Base-by-base conservation (phyloP, 2,797 vertebrate genomes). In the Danio choprae region DNA sequence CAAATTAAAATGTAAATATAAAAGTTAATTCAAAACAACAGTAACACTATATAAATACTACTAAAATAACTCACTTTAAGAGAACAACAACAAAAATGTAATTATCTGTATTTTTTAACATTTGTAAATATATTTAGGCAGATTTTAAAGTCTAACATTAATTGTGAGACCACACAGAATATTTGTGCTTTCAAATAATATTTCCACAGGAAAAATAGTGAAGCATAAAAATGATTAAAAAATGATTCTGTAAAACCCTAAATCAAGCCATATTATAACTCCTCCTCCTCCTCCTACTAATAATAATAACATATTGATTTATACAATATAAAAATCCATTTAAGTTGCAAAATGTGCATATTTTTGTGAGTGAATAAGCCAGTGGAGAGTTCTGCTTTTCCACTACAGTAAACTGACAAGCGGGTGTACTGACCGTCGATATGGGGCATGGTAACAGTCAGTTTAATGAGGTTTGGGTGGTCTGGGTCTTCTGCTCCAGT, bases 391-490 rank as follows among this genome's bases (percentile, higher is more conserved):
- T 5, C 12, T 51, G 38, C 40, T 38, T 63, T 43, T 16, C 10
- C 20, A 56, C 8, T 72, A 8, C 18, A 6, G 10, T 43, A 64
- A 40, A 64, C 6, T 43, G n/a, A 18, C 44, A 2, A n/a, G 11
- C 1, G 4, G 15, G 12, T 55, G 22, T 48, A 79, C 88, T 87
- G 83, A 91, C 92, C 91, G 56, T 93, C 91, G 78, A 91, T 89
- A 74, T 93, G 91, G 10, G 90, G 89, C 90, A 93, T 90, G 20
- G 87, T 91, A 71, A 94, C 86, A 3, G 86, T 92, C 46, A 92
- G 83, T 77, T 83, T 87, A 82, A 93, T 88, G 46, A 93, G 89
- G 82, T 85, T 93, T 63, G 89, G 86, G 76, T 89, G 85, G 67
- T 91, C 84, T 6, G 82, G 82, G 73, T 91, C 91, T 7, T 93